Base-by-base conservation (phyloP, 2,797 vertebrate species). In the Brachyalestes nurse region DNA sequence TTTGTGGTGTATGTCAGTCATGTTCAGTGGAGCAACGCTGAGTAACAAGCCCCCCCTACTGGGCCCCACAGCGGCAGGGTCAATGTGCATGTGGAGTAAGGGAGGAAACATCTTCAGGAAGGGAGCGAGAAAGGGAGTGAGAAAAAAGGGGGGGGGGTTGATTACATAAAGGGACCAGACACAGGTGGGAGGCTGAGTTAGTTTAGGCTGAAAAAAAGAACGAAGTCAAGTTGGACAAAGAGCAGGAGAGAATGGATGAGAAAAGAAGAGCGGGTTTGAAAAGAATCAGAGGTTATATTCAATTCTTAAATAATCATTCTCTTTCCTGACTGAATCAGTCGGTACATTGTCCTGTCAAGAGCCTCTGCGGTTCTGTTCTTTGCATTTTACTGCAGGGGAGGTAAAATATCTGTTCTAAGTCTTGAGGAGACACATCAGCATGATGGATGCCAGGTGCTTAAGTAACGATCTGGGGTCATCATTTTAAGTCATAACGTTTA, bases 11-110 rank as follows among this genome's bases (percentile, higher is more conserved):
- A 86, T 81, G 91, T 91, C 93, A 91, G 89, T 93, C 92, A 91
- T 93, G 92, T 93, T 92, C 92, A 91, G 85, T 85, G 89, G 87
- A 90, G 92, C 90, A 87, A 70, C 49, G 82, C 91, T 74, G 85
- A 91, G 88, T 89, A 93, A 93, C 93, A 94, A 90, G 92, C n/a
- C 83, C 88, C 90, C 89, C 93, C 91, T 86, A 86, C 90, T 81
- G 72, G 91, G 88, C 86, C 78, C 86, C 75, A 57, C 85, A 89
- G 87, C 84, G 82, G 77, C 69, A 80, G 91, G 93, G 92, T 93
- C 93, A 93, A 90, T 92, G 91, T 85, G 85, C 83, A 86, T 89
- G 91, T 89, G 88, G 86, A 85, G 72, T 58, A 74, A 77, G 21
- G 45, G 69, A 70, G 62, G 77, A 53, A 78, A 25, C 58, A 14